Percentiles rank a stretch among this genome's conserved stretches.
These are phyloP conservation scores for Phylloscopus trochilus DNA, from an alignment of 2,113 vertebrate genomes.

Conservation along the genomic window DNA sequence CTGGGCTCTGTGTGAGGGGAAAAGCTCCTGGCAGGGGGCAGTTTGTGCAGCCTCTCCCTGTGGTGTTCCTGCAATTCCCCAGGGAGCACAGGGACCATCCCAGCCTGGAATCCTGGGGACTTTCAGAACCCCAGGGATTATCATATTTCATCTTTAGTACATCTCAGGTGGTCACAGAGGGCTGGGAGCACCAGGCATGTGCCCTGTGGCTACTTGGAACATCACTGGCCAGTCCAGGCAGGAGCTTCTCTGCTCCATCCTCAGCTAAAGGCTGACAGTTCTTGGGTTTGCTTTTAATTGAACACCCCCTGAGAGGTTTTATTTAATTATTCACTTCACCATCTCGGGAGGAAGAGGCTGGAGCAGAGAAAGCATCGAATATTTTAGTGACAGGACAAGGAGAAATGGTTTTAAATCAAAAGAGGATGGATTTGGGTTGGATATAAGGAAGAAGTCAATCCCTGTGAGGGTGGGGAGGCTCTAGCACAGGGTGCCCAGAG, in stretches of 20 bases:
- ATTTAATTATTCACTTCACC: not conserved
- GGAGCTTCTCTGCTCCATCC: not conserved
- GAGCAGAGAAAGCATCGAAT: not conserved
- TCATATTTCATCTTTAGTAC: not conserved
- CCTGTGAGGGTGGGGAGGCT: not conserved
- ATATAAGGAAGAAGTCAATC: not conserved
- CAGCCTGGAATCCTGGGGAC: not conserved
- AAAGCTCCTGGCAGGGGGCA: not conserved
- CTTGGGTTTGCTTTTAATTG: not conserved
- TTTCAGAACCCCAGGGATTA: not conserved
- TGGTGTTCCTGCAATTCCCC: fast-evolving
- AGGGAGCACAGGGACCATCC: not conserved
- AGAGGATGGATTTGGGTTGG: not conserved
- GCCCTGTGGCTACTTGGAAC: fast-evolving
- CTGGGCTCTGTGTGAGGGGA: not conserved
- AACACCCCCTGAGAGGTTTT: not conserved
- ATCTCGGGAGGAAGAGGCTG: not conserved
- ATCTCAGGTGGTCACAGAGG: not conserved
- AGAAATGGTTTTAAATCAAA: not conserved
- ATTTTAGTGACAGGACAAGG: not conserved
- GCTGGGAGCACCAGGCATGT: fast-evolving
- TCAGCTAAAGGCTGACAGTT: fast-evolving
- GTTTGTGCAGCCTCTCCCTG: not conserved
- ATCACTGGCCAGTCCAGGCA: fast-evolving
- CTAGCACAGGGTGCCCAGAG: not conserved